Evolutionary conservation across 1,140 invertebrate species (phyloP).

Genomic region (Pseudomyrmex pallidus): DNA sequence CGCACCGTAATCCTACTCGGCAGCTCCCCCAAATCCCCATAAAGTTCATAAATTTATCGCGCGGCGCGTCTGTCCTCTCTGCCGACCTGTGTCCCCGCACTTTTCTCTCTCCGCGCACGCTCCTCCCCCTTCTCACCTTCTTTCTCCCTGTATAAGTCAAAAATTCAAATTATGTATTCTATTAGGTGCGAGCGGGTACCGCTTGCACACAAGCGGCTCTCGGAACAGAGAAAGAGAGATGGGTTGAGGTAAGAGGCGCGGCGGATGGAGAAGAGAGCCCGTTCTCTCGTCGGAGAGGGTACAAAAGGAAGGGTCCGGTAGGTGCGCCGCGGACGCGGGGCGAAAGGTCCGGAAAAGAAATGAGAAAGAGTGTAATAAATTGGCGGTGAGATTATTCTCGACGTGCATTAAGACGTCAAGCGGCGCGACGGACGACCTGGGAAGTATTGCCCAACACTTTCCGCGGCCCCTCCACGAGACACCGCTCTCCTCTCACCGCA

Average conservation of each 20-base stretch:
- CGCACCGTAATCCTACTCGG: constrained; percentile 24
- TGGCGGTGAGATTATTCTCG: constrained; percentile 85
- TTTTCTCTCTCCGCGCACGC: constrained; percentile 8
- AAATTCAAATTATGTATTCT: constrained; percentile 84
- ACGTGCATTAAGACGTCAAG: constrained; percentile 86
- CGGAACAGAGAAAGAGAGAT: constrained; percentile 33
- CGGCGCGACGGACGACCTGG: constrained; percentile 84
- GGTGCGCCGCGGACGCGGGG: constrained; percentile 67
- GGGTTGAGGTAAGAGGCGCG: constrained; percentile 36
- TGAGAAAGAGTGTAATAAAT: constrained; percentile 86
- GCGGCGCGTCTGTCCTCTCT: constrained; percentile 43
- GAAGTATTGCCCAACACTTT: constrained; percentile 85
- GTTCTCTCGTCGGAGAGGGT: constrained; percentile 66
- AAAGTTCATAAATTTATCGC: constrained; percentile 79
- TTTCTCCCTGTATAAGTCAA: constrained; percentile 73
- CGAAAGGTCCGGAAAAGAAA: constrained; percentile 79
- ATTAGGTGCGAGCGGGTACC: constrained; percentile 79
- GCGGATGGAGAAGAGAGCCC: constrained; percentile 50
- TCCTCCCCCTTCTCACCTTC: neutral
- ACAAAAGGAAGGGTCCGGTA: constrained; percentile 72
- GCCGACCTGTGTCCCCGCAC: constrained; percentile 40
- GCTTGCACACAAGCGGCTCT: constrained; percentile 21
- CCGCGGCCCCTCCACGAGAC: constrained; percentile 68
- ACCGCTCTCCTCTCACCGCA: constrained; percentile 58
- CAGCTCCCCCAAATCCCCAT: constrained; percentile 68